These are phyloP conservation scores for Musca domestica DNA, from an alignment of 1,140 invertebrate genomes.

Conservation along the genomic window DNA sequence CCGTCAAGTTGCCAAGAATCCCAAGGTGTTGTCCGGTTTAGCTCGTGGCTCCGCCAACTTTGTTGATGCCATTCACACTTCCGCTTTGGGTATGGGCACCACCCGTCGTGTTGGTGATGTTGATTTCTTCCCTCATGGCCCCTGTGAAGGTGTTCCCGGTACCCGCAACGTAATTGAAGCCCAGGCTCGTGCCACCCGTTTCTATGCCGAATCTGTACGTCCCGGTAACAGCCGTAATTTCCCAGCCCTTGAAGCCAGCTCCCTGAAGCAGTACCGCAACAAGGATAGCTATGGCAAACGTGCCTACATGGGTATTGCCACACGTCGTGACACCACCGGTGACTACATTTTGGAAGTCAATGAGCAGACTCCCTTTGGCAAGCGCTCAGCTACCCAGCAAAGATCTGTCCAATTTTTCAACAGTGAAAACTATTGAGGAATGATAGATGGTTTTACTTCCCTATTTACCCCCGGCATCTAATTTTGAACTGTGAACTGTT, in stretches of 20 bases:
- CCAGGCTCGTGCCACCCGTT: conserved; percentile 62
- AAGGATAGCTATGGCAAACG: conserved; percentile 44
- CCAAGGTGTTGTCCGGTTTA: conserved; percentile 56
- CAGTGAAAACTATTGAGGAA: too few relatives aligned
- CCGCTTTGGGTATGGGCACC: conserved; percentile 66
- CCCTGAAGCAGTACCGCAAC: conserved; percentile 43
- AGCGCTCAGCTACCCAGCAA: conserved; percentile 39
- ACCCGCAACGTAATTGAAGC: conserved; percentile 62
- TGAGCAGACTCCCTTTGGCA: conserved; percentile 44
- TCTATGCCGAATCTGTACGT: conserved; percentile 63
- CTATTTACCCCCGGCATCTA: too few relatives aligned
- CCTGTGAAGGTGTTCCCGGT: conserved; percentile 53
- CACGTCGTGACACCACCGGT: conserved; percentile 42
- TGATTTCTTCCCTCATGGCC: conserved; percentile 73
- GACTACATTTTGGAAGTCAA: conserved; percentile 51
- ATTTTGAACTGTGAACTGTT: too few relatives aligned
- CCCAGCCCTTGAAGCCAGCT: conserved; percentile 45
- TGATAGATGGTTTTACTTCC: too few relatives aligned
- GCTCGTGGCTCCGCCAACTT: conserved; percentile 56
- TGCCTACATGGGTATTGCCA: conserved; percentile 47
- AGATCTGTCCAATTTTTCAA: conserved; percentile 17
- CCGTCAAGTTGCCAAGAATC: conserved; percentile 61
- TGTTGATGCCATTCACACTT: conserved; percentile 71
- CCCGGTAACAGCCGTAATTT: conserved; percentile 51
- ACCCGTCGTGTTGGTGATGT: conserved; percentile 62